Conservation (phyloP, 2,113 vertebrate genomes). For the Empidonax alnorum region DNA sequence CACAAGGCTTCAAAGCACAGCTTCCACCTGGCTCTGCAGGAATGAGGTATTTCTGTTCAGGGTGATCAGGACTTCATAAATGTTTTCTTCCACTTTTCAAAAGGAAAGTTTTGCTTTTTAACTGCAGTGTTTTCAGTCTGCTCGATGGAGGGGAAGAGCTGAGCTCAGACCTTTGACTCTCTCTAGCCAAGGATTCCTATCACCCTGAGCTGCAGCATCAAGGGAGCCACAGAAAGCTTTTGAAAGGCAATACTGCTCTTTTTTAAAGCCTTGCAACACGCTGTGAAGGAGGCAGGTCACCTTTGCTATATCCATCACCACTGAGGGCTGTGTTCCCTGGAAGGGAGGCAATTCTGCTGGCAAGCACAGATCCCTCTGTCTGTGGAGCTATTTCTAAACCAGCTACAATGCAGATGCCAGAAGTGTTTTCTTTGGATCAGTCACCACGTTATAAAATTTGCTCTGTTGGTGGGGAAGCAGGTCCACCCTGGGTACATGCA, state of each 20-base stretch:
- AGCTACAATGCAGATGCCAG: not conserved
- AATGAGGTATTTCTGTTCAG: not conserved
- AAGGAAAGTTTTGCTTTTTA: constrained; percentile 4
- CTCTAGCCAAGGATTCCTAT: not conserved
- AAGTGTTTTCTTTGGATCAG: not conserved
- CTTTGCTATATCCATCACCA: not conserved
- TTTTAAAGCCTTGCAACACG: not conserved
- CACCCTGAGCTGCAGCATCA: not conserved
- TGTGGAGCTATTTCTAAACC: not conserved
- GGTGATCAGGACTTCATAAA: not conserved
- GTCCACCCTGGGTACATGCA: not conserved
- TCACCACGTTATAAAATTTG: not conserved
- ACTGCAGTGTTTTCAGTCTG: not conserved
- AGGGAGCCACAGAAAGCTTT: not conserved
- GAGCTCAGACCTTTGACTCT: not conserved
- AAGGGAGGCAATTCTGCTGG: constrained; percentile 1
- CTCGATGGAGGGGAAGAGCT: not conserved
- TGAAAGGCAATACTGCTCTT: not conserved
- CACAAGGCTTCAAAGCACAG: not conserved
- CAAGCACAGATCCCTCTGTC: not conserved
- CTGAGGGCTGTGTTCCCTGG: not conserved
- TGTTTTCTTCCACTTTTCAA: not conserved
- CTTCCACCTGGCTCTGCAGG: not conserved
- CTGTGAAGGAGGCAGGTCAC: not conserved
- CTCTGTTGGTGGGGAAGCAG: not conserved